Evolutionary conservation across 2,113 vertebrate species (phyloP).

Genomic region (Eonycteris spelaea): DNA sequence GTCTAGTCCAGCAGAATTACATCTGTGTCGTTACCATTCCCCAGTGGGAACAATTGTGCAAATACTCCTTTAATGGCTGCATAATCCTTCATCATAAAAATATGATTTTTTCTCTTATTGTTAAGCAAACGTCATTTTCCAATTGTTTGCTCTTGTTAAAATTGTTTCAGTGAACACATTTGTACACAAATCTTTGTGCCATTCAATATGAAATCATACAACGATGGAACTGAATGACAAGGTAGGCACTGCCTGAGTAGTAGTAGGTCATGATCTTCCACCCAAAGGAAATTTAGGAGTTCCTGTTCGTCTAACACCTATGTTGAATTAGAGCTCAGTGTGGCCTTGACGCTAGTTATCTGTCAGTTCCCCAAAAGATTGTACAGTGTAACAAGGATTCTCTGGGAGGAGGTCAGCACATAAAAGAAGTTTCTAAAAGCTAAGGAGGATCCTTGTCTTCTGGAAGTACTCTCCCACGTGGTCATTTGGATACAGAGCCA

Average conservation of each 20-base stretch:
- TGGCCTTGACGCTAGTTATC: not conserved
- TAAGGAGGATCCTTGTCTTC: not conserved
- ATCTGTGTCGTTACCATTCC: not conserved
- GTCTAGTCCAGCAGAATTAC: not conserved
- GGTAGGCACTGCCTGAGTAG: not conserved
- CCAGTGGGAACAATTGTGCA: not conserved
- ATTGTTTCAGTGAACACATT: not conserved
- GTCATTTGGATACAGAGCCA: not conserved
- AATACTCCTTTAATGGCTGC: not conserved
- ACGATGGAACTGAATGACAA: not conserved
- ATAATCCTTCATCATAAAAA: not conserved
- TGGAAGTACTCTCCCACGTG: not conserved
- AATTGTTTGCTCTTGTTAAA: slow-evolving; percentile 31
- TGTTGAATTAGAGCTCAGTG: not conserved
- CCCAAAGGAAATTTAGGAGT: not conserved
- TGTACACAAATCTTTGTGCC: not conserved
- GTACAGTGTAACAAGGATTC: not conserved
- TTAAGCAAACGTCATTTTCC: slow-evolving; percentile 2
- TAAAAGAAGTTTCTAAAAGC: not conserved
- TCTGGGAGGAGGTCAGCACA: not conserved
- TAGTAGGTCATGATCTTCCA: not conserved
- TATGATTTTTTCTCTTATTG: not conserved
- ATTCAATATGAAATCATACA: not conserved
- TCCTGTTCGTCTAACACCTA: not conserved
- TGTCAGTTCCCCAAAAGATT: not conserved